A percentile compares a stretch with the other conserved stretches of the same genome.
phyloP scores from a whole-genome alignment of 2,888 invertebrate genomes.

The Tillus elongatus region DNA sequence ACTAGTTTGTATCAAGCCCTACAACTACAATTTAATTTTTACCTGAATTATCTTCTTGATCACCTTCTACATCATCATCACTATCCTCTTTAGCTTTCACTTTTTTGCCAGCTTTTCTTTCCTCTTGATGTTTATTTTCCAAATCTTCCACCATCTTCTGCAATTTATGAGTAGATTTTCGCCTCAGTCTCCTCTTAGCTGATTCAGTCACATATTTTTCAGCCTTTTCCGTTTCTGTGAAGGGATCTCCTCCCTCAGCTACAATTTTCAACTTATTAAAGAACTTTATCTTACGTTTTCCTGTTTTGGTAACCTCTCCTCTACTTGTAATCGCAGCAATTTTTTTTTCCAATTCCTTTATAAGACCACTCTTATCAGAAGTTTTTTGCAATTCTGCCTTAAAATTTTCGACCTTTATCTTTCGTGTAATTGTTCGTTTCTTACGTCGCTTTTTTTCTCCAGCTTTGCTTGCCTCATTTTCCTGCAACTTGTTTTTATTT shows the following conservation, averaged over 20 bases:
- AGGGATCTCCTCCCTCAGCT: background rate
- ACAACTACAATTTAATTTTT: too few relatives aligned
- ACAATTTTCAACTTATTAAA: constrained; percentile 16
- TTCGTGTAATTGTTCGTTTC: too few relatives aligned
- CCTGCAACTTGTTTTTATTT: too few relatives aligned
- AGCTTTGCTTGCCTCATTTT: too few relatives aligned
- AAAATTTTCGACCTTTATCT: too few relatives aligned
- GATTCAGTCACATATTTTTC: constrained; percentile 14
- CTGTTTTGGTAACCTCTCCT: constrained; percentile 23
- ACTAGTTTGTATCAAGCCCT: too few relatives aligned
- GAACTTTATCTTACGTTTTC: constrained; percentile 20
- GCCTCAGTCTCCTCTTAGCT: constrained; percentile 9
- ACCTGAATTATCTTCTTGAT: constrained; percentile 16
- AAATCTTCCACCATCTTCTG: constrained; percentile 4
- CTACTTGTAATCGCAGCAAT: constrained; percentile 18
- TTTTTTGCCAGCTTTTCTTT: constrained; percentile 7
- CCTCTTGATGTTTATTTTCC: constrained; percentile 6
- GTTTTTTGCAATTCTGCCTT: too few relatives aligned
- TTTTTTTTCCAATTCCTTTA: constrained; percentile 15
- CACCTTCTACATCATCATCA: constrained; percentile 10
- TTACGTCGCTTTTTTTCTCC: too few relatives aligned
- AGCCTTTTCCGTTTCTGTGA: constrained; percentile 7
- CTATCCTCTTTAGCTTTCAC: constrained; percentile 3
- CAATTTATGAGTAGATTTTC: too few relatives aligned
- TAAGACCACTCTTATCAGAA: constrained; percentile 17